phyloP scores from a whole-genome alignment of 2,888 invertebrate genomes.

The Synergus umbraculus region DNA sequence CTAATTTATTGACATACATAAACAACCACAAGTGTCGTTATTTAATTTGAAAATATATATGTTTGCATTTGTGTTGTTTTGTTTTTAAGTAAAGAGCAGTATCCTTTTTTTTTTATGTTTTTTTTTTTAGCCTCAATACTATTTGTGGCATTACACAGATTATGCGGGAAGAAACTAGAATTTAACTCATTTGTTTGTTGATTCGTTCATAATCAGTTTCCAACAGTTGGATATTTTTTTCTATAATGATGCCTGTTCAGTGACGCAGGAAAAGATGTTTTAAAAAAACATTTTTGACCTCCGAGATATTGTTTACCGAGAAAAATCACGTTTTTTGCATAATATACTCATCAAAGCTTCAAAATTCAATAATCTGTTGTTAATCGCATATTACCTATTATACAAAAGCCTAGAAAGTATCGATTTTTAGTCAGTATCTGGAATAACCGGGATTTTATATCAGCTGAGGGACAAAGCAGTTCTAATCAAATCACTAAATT shows the following conservation, averaged over 20 bases:
- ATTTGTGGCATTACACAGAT: too few species aligned
- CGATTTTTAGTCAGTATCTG: neutral
- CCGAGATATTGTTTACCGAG: neutral
- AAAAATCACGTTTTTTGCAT: neutral
- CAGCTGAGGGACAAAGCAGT: neutral
- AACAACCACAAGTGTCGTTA: too few species aligned
- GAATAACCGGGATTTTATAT: neutral
- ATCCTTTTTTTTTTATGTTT: too few species aligned
- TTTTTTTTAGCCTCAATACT: too few species aligned
- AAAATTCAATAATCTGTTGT: neutral
- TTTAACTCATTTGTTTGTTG: neutral
- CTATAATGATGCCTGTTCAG: neutral
- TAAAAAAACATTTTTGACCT: neutral
- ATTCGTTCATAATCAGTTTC: neutral
- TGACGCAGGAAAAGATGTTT: neutral
- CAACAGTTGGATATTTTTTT: neutral
- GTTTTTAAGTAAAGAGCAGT: too few species aligned
- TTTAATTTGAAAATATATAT: neutral
- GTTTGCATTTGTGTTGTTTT: neutral
- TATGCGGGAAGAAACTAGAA: neutral
- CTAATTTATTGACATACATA: neutral
- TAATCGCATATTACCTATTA: neutral
- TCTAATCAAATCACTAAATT: neutral
- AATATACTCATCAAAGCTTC: neutral
- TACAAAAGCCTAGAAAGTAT: neutral